Conservation (phyloP, 2,888 invertebrate genomes). For the Ennomos erosarius region DNA sequence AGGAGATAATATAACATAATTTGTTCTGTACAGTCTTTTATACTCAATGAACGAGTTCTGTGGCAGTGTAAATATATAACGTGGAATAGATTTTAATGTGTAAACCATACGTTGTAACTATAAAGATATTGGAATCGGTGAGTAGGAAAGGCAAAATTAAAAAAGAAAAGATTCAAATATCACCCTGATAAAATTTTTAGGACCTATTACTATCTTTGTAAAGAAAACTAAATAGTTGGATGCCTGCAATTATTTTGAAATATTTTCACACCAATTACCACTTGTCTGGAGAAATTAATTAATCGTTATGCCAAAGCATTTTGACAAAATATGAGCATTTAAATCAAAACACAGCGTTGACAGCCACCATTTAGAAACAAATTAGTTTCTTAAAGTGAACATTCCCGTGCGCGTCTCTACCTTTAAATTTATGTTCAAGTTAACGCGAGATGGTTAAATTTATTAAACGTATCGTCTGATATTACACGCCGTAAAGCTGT, state of each 20-base stretch:
- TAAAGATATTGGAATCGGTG: no score
- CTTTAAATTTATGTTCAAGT: slow-evolving; percentile 54
- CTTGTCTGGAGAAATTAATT: slow-evolving; percentile 15
- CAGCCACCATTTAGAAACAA: slow-evolving; percentile 47
- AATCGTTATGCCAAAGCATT: slow-evolving; percentile 13
- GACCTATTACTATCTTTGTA: slow-evolving; percentile 4
- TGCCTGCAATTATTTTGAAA: slow-evolving; percentile 13
- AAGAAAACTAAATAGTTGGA: slow-evolving; percentile 13
- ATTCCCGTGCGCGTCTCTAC: slow-evolving; percentile 60
- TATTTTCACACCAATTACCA: slow-evolving; percentile 7
- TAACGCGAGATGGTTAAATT: slow-evolving; percentile 30
- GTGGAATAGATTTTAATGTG: no score
- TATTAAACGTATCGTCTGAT: slow-evolving; percentile 52
- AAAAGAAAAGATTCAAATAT: no score
- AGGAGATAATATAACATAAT: slow-evolving; percentile 7
- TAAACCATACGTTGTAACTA: no score
- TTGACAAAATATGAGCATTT: slow-evolving; percentile 29
- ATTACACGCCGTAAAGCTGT: slow-evolving; percentile 57
- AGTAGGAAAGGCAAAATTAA: no score
- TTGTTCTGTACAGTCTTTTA: slow-evolving; percentile 2
- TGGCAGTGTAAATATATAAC: no score
- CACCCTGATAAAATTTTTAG: no score
- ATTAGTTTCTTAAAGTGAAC: slow-evolving; percentile 52
- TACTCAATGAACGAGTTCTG: neutral
- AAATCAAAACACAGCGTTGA: slow-evolving; percentile 48